Evolutionary conservation across 2,797 vertebrate genomes (phyloP).

Genomic region (Zenarchopterus dispar): DNA sequence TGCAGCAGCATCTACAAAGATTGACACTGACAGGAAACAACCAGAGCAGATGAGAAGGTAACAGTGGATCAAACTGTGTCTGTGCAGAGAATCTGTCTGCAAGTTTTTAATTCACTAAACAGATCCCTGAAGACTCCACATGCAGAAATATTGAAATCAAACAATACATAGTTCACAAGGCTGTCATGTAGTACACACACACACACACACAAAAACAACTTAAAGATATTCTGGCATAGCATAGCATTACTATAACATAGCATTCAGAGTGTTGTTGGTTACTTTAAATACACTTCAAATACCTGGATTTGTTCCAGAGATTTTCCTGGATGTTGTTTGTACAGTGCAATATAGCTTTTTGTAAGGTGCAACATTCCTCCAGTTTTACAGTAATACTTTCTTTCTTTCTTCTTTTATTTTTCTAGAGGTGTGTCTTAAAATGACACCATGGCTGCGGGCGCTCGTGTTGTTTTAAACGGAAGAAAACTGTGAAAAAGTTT

Average conservation of each 20-base stretch:
- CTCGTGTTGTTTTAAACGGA: not conserved
- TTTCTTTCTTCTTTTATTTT: not conserved
- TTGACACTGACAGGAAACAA: not conserved
- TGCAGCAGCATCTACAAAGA: constrained; percentile 11
- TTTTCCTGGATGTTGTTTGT: constrained; percentile 37
- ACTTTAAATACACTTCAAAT: constrained; percentile 11
- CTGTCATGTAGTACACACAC: not conserved
- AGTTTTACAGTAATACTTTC: not conserved
- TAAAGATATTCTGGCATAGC: not conserved
- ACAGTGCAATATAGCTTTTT: constrained; percentile 44
- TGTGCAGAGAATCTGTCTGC: too few relatives aligned
- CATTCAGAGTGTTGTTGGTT: not conserved
- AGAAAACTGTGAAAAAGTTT: too few relatives aligned
- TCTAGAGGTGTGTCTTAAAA: not conserved
- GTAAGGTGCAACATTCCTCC: constrained; percentile 22
- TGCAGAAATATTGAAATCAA: constrained; percentile 6
- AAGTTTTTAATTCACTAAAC: constrained; percentile 5
- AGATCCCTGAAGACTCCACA: constrained; percentile 6
- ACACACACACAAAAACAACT: constrained; percentile 1
- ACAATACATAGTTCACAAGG: constrained; percentile 20
- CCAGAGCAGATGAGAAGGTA: too few relatives aligned
- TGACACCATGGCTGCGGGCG: too few relatives aligned
- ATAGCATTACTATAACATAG: constrained; percentile 1
- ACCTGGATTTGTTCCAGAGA: constrained; percentile 13
- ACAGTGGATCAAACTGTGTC: too few relatives aligned